Conservation (phyloP, 2,797 vertebrate genomes). For the Schizopygopsis pylzovi region DNA sequence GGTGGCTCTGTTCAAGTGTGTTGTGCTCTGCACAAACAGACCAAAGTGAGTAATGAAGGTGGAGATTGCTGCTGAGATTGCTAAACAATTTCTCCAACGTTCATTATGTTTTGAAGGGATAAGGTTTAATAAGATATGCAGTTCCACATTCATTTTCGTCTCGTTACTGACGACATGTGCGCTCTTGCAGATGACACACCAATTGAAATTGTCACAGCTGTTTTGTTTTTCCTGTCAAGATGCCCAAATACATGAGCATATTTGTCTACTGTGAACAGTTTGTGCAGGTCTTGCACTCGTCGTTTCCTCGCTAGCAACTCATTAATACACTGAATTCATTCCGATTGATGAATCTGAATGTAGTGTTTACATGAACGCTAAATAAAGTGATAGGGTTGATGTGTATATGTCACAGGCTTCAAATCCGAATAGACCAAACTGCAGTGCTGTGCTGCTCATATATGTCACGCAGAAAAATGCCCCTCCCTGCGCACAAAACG, state of each 20-base stretch:
- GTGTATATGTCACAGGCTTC: too few species aligned
- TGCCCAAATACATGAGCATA: constrained; percentile 1
- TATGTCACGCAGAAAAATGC: too few species aligned
- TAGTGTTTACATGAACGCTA: too few species aligned
- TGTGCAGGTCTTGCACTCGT: background rate
- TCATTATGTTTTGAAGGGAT: constrained; percentile 26
- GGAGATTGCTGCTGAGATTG: constrained; percentile 39
- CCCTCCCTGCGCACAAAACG: too few species aligned
- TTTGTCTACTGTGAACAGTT: background rate
- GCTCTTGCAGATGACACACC: constrained; percentile 8
- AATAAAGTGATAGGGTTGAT: too few species aligned
- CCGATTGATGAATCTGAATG: too few species aligned
- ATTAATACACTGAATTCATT: too few species aligned
- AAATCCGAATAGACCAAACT: too few species aligned
- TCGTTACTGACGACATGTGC: background rate
- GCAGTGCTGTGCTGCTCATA: too few species aligned
- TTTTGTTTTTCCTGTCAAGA: background rate
- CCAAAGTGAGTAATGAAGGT: constrained; percentile 47
- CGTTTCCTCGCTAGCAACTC: background rate
- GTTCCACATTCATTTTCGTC: constrained; percentile 9
- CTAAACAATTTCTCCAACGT: background rate
- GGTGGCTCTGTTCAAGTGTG: constrained; percentile 46
- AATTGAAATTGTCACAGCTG: background rate
- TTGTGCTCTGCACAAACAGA: constrained; percentile 38
- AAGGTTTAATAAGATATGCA: constrained; percentile 4